Percentiles rank a stretch among this genome's conserved stretches.
Conservation (phyloP, 2,888 invertebrate genomes). For the Rapana venosa region DNA sequence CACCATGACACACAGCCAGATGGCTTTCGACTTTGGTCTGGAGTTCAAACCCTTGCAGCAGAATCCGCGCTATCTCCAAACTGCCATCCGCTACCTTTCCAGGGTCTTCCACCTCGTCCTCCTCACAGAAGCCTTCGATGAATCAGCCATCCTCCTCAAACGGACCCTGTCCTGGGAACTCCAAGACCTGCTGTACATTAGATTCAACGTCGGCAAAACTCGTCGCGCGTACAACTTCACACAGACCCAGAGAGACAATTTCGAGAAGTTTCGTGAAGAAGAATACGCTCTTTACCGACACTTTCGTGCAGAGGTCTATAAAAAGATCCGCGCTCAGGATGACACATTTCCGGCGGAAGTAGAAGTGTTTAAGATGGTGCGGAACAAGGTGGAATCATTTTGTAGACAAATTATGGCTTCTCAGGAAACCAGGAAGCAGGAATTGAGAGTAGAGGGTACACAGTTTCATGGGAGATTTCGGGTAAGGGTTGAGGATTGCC, state of each 20-base stretch:
- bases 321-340: neutral
- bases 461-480: neutral
- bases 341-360: neutral
- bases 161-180: neutral
- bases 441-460: neutral
- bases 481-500: neutral
- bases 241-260: neutral
- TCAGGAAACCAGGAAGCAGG: neutral
- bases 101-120: neutral
- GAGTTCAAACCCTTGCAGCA: neutral
- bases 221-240: neutral
- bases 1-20: neutral
- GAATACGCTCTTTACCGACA: neutral
- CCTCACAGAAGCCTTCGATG: neutral
- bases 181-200: neutral
- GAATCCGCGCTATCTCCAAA: neutral
- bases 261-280: neutral
- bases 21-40: neutral
- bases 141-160: neutral
- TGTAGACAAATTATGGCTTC: neutral
- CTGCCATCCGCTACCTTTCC: neutral
- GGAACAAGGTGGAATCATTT: neutral
- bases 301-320: neutral
- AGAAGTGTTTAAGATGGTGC: neutral
- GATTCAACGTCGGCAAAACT: slow-evolving; percentile 4